Evolutionary conservation across 1,140 invertebrate species (phyloP), one percentile per base, ranked within the genome.

Genomic region (Muscidifurax raptorellus): DNA sequence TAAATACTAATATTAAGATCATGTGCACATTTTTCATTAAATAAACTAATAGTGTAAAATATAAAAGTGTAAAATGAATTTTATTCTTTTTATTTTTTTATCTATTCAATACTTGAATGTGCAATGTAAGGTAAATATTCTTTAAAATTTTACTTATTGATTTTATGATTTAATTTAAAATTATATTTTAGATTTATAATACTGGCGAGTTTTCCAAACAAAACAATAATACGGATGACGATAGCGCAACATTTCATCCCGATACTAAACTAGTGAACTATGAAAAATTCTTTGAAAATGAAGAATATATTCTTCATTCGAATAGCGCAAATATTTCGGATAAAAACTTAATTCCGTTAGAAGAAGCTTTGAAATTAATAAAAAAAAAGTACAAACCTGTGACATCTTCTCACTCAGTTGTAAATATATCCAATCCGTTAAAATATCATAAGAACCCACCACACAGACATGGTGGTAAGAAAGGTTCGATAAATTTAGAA

Each of bases 11-110:
- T 59, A 25, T 47, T 59, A 6, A 81, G 47, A 79, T 81, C 32
- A 74, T 72, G 44, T 52, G 15, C 13, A 75, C n/a, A 28, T 75
- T n/a, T 59, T n/a, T 18, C 22, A 59, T 59, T 59, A 59, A 22
- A n/a, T 2, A 52, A 52, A 40, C 10, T 6, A 40, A 40, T n/a
- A n/a, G n/a, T n/a, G n/a, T n/a, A 44, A 44, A 52, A 80, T 32
- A 72, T 71, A 72, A 71, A 81, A 72, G 18, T 81, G 36, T 25
- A 82, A 75, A 36, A 82, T 75, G 30, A 75, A 30, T 40, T 32
- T 27, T 64, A 36, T 30, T 82, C 28, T 36, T 44, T 36, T 75
- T 18, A 74, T 40, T n/a, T 72, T 82, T 40, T 74, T 36, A 30
- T 74, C 28, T 81, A n/a, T 59, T 82, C 75, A 52, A 59, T 36